phyloP scores from a whole-genome alignment of 64 coral and sea anemone species.

The Actinia equina region DNA sequence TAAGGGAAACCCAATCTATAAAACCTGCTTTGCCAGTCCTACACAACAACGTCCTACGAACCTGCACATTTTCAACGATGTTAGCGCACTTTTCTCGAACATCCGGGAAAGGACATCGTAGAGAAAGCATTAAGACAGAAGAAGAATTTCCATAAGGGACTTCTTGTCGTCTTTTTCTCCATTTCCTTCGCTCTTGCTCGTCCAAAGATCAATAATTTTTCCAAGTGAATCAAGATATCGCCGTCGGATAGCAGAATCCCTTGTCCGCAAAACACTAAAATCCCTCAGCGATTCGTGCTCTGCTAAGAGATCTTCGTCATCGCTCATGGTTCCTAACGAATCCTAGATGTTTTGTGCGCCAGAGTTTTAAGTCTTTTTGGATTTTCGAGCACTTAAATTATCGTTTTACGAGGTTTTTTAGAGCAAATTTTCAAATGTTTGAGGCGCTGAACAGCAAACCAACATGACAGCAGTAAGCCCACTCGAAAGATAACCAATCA shows the following conservation, averaged over 20 bases:
- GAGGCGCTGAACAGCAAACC: slow-evolving; percentile 27
- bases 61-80: slow-evolving; percentile 73
- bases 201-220: slow-evolving; percentile 62
- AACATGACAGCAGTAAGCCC: slow-evolving; percentile 52
- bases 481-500: slow-evolving; percentile 63
- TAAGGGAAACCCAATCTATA: background rate
- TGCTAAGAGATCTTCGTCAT: slow-evolving; percentile 82
- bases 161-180: slow-evolving; percentile 62
- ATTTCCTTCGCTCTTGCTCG: slow-evolving; percentile 46
- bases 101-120: slow-evolving; percentile 84
- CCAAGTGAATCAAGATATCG: slow-evolving; percentile 72
- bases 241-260: slow-evolving; percentile 63
- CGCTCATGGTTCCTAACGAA: slow-evolving; percentile 74
- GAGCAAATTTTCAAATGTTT: background rate
- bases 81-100: slow-evolving; percentile 76
- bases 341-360: slow-evolving; percentile 14
- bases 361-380: slow-evolving; percentile 15
- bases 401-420: slow-evolving; percentile 8
- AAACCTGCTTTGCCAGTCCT: background rate
- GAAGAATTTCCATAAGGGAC: slow-evolving; percentile 65
- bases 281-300: slow-evolving; percentile 68
- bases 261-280: slow-evolving; percentile 72
- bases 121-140: slow-evolving; percentile 81
- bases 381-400: slow-evolving; percentile 36
- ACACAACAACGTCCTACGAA: background rate